A percentile compares a stretch with the other conserved stretches of the same genome.
Conservation (phyloP, 2,888 invertebrate species). For the Asteroscopus sphinx region DNA sequence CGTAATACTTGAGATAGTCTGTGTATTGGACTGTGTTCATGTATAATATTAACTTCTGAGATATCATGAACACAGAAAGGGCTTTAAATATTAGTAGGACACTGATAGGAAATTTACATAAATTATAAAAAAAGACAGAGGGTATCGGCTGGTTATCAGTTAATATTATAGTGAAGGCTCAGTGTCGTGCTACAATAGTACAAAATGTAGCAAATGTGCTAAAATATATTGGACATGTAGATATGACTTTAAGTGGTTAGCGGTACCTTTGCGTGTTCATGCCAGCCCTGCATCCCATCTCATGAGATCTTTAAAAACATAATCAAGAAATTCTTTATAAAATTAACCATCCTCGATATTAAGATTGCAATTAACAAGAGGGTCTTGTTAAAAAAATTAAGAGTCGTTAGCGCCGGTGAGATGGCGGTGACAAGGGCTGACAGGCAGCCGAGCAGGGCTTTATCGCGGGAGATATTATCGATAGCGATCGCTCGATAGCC, state of each 20-base stretch:
- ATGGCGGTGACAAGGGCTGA: slow-evolving; percentile 44
- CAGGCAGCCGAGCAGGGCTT: slow-evolving; percentile 35
- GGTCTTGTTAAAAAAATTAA: slow-evolving; percentile 41
- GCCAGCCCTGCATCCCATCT: slow-evolving; percentile 29
- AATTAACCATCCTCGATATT: slow-evolving; percentile 35
- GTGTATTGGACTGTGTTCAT: slow-evolving; percentile 26
- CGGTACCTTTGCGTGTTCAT: slow-evolving; percentile 34
- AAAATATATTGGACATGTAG: slow-evolving; percentile 10
- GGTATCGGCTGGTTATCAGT: slow-evolving; percentile 6
- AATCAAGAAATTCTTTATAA: slow-evolving; percentile 34
- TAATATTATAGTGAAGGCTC: slow-evolving; percentile 12
- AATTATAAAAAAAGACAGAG: slow-evolving; percentile 4
- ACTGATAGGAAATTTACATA: slow-evolving; percentile 22
- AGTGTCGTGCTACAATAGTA: background rate
- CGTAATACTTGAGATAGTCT: slow-evolving; percentile 37
- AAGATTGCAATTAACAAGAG: slow-evolving; percentile 55
- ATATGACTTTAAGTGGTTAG: slow-evolving; percentile 13
- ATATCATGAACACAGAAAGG: slow-evolving; percentile 31
- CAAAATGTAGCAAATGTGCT: slow-evolving; percentile 4
- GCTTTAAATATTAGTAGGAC: slow-evolving; percentile 18
- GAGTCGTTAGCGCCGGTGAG: slow-evolving; percentile 44
- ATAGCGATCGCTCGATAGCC: slow-evolving; percentile 41
- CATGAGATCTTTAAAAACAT: slow-evolving; percentile 25
- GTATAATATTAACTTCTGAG: slow-evolving; percentile 24
- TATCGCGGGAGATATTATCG: slow-evolving; percentile 49